phyloP scores from a whole-genome alignment of 2,113 vertebrate species.

The Typhlomys cinereus region DNA sequence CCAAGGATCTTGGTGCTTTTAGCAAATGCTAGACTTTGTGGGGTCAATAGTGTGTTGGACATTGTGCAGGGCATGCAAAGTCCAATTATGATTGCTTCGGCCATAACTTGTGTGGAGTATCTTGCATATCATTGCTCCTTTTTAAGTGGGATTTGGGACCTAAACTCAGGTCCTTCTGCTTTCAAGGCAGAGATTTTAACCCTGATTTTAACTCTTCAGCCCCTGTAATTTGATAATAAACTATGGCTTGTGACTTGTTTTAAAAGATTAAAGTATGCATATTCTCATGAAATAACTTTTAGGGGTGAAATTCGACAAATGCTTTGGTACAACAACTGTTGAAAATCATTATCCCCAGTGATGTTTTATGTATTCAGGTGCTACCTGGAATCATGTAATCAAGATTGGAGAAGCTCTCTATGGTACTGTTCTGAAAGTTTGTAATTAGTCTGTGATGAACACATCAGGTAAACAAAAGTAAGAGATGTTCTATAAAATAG shows the following conservation, averaged over 20 bases:
- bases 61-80: too few species aligned
- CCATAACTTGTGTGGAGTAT: too few species aligned
- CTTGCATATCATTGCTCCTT: too few species aligned
- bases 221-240: constrained; percentile 4
- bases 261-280: background rate
- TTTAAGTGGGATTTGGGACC: too few species aligned
- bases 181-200: too few species aligned
- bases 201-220: too few species aligned
- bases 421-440: background rate
- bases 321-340: background rate
- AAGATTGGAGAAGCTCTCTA: background rate
- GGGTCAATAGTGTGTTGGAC: too few species aligned
- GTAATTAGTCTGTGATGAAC: background rate
- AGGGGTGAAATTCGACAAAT: background rate
- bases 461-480: background rate
- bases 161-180: too few species aligned
- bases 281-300: background rate
- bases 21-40: too few species aligned
- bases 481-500: background rate
- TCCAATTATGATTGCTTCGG: too few species aligned
- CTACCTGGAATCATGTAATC: background rate
- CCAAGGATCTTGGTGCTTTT: too few species aligned
- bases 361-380: background rate
- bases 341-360: background rate
- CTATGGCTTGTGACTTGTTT: background rate